Base-by-base conservation (phyloP, 2,888 invertebrate genomes). In the Tubulanus polymorphus region DNA sequence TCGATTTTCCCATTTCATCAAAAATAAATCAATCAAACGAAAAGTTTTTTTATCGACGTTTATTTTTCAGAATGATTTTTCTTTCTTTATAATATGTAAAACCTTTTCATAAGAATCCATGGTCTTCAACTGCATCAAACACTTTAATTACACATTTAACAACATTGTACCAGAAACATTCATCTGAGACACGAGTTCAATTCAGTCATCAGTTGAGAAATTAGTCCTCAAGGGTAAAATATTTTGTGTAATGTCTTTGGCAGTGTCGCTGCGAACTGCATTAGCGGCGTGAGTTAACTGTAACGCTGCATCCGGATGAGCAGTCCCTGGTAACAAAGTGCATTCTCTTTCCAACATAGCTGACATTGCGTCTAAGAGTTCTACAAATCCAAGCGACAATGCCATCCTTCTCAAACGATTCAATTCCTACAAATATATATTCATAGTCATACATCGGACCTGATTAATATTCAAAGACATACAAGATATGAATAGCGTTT, bases 371-470 rank as follows among this genome's bases (percentile, higher is more conserved):
- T 89, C 90, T 23, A 96, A 81, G 29, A 95, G 82, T 68, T 93
- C 93, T 1, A 89, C 84, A 79, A 95, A 96, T 0, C 95, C 95
- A 61, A 94, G 85, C 0, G 93, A 89, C 52, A 95, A 84, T 0
- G 95, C 95, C 26, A 93, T 93, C 63, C 91, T 85, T 6, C 93
- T 83, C 29, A 96, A 84, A 48, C 94, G 84, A 80, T 95, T 96
- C 51, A 96, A 80, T 81, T 96, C 96, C 91, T 91, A 72, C 1
- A 72, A 72, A 60, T 61, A 68, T 23, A 46, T 45, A 18, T 15
- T 15, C 23, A 12, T 18, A 54, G 15, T 35, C 27, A 32, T 12
- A 32, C 35, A 12, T 10, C 10, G 35, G 10, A 32, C n/a, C n/a
- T n/a, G n/a, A n/a, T n/a, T n/a, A n/a, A n/a, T n/a, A n/a, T n/a